Base-by-base conservation (phyloP, 1,140 invertebrate genomes). In the Adoxophyes honmai region DNA sequence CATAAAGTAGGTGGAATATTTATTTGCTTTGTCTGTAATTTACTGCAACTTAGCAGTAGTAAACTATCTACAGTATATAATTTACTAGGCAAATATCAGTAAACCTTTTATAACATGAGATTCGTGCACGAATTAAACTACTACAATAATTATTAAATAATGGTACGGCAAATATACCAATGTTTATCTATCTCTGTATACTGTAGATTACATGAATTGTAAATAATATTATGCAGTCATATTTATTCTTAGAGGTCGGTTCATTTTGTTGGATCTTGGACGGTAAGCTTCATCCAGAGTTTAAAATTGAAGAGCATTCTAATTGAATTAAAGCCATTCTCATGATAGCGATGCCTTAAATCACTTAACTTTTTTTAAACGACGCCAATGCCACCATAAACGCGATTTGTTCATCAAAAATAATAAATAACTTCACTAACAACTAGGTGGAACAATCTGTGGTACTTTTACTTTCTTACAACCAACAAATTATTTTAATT, bases 71-170 rank as follows among this genome's bases (percentile, higher is more conserved):
- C 42, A 48, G 18, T 21, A 16, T 48, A 48, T 48, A 11, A 28
- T 3, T 6, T 48, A 48, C 21, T 48, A 16, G 42, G 42, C 21
- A 9, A 48, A 48, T 48, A 48, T 48, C 21, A 33, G 21, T 6
- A 33, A 21, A 44, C 16, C 16, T 28, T 28, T 28, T 28, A 28
- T 63, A 65, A 59, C 57, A 60, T 64, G 71, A 68, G 78, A 78
- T 76, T 74, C 78, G 70, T 78, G 75, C 70, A 72, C 69, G 72
- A 67, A 76, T 72, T 68, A 48, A 48, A 48, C 42, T 48, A 59
- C 68, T 65, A 61, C 63, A 60, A 65, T 61, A 48, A 48, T n/a
- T 48, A 48, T 48, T 48, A 7, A 48, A 48, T 48, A 48, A 28
- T 21, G 42, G 42, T 48, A 48, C 42, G 42, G 21, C 16, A 21